A percentile compares a stretch with the other conserved stretches of the same genome.
Evolutionary conservation across 2,888 invertebrate species (phyloP).

Genomic region (Itoplectis maculator): DNA sequence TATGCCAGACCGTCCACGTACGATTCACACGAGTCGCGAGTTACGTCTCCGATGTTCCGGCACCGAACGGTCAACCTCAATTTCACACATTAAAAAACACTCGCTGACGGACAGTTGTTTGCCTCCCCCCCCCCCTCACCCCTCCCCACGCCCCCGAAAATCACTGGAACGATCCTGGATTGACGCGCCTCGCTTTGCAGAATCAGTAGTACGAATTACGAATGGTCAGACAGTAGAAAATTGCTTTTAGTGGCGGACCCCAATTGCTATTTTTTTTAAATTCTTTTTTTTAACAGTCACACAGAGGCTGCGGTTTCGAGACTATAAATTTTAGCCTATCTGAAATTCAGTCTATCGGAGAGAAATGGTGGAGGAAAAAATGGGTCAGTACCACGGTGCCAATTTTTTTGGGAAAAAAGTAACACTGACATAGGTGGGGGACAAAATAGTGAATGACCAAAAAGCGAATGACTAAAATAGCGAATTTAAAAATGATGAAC

Average conservation of each 20-base stretch:
- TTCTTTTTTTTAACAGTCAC: neutral
- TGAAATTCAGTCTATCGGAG: too few relatives aligned
- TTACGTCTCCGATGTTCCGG: conserved; percentile 30
- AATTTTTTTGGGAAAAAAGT: too few relatives aligned
- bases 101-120: conserved; percentile 1
- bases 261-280: neutral
- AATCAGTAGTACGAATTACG: conserved; percentile 35
- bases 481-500: too few relatives aligned
- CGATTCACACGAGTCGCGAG: conserved; percentile 23
- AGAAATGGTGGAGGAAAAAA: too few relatives aligned
- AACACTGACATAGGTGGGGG: too few relatives aligned
- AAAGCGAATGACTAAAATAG: too few relatives aligned
- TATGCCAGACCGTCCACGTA: neutral
- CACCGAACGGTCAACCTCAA: conserved; percentile 27
- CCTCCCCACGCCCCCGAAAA: conserved; percentile 30
- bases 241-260: neutral
- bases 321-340: neutral
- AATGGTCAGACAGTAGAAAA: conserved; percentile 19
- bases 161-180: neutral
- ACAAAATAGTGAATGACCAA: too few relatives aligned
- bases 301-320: neutral
- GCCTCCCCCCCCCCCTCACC: too few relatives aligned
- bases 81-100: conserved; percentile 19
- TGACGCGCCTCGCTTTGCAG: neutral
- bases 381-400: too few relatives aligned